These are phyloP conservation scores for Axis porcinus DNA, from an alignment of 2,113 vertebrate genomes.

Conservation along the genomic window DNA sequence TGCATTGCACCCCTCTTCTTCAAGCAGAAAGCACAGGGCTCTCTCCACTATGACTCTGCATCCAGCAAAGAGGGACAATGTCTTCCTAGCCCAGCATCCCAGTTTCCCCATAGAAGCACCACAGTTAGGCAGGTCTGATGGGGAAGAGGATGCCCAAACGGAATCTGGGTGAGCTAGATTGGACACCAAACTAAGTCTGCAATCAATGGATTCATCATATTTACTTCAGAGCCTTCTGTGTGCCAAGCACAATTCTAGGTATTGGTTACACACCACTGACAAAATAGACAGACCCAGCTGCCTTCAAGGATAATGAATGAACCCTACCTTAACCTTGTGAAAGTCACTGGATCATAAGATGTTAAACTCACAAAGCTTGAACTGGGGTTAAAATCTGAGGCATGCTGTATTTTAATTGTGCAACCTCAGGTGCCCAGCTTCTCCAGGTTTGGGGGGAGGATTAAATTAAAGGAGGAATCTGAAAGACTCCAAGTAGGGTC, in stretches of 20 bases:
- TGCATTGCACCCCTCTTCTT: background rate
- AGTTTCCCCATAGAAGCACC: background rate
- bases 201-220: background rate
- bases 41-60: background rate
- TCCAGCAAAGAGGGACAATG: background rate
- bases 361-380: background rate
- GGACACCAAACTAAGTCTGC: background rate
- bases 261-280: background rate
- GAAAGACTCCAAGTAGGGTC: background rate
- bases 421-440: background rate
- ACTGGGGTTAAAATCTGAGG: background rate
- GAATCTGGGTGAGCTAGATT: background rate
- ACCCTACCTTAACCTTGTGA: background rate
- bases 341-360: background rate
- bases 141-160: background rate
- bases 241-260: background rate
- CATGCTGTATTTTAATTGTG: background rate
- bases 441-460: background rate
- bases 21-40: background rate
- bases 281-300: background rate
- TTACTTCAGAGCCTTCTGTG: background rate
- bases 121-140: background rate
- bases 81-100: background rate
- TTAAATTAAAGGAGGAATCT: background rate
- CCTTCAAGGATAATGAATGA: accelerated